A percentile compares a stretch with the other conserved stretches of the same genome.
Conservation (phyloP, 2,797 vertebrate species). For the Brotula barbata region DNA sequence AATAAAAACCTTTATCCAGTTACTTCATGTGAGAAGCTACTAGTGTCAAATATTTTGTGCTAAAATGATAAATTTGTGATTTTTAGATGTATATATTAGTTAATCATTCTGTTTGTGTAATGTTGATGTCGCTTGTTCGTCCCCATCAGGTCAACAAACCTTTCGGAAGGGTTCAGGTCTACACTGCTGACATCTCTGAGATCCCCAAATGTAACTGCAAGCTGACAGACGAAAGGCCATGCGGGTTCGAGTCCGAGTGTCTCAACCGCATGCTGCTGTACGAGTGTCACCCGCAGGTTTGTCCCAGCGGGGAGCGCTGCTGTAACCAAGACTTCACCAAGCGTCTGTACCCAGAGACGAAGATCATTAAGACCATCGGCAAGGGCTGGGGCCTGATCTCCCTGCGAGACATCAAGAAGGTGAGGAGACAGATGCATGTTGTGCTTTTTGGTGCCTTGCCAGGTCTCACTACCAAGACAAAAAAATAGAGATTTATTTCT, state of each 20-base stretch:
- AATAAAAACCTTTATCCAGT: too few species aligned
- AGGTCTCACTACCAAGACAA: too few species aligned
- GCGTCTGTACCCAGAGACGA: constrained; percentile 94
- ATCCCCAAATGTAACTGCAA: constrained; percentile 99
- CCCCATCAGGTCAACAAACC: constrained; percentile 90
- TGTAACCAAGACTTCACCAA: constrained; percentile 98
- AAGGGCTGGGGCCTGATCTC: constrained; percentile 96
- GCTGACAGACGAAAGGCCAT: constrained; percentile 88
- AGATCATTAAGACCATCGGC: constrained; percentile 93
- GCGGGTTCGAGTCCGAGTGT: constrained; percentile 94
- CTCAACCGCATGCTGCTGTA: constrained; percentile 98
- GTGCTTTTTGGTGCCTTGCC: too few species aligned
- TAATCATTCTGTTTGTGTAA: too few species aligned
- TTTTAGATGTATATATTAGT: too few species aligned
- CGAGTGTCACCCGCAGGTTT: constrained; percentile 96
- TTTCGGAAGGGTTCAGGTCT: constrained; percentile 91
- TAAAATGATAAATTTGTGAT: too few species aligned
- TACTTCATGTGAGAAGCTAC: too few species aligned
- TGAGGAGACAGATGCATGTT: constrained; percentile 45
- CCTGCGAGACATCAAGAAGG: constrained; percentile 95
- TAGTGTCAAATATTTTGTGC: too few species aligned
- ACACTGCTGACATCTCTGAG: constrained; percentile 93
- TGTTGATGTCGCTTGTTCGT: not conserved
- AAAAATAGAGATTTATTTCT: too few species aligned
- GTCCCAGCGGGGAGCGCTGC: constrained; percentile 88